phyloP scores from a whole-genome alignment of 2,797 vertebrate genomes.

The Clarias pachynema region DNA sequence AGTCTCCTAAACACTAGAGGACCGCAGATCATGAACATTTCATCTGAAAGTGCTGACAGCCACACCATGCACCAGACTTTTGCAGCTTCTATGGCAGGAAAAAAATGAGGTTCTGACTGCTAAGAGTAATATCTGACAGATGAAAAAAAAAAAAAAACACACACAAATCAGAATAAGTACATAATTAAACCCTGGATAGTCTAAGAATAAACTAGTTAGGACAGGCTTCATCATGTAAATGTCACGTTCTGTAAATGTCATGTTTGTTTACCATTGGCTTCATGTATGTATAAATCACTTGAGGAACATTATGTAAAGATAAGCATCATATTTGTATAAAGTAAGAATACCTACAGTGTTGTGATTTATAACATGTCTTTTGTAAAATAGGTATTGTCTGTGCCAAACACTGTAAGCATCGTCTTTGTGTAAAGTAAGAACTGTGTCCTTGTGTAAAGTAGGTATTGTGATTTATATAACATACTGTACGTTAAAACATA shows the following conservation, averaged over 20 bases:
- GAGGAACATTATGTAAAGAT: too few species aligned
- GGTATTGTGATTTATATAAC: too few species aligned
- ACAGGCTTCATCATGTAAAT: too few species aligned
- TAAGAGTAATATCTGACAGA: background rate
- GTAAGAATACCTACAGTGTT: too few species aligned
- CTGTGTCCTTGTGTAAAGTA: too few species aligned
- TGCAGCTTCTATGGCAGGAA: constrained; percentile 32
- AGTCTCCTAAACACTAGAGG: constrained; percentile 49
- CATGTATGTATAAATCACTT: background rate
- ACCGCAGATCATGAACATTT: constrained; percentile 66
- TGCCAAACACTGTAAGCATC: too few species aligned
- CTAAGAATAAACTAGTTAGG: background rate
- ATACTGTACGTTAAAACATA: too few species aligned
- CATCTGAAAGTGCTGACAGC: constrained; percentile 66
- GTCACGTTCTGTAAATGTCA: background rate
- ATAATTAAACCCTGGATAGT: background rate
- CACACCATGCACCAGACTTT: constrained; percentile 57
- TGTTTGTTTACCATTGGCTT: background rate
- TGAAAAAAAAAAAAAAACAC: background rate
- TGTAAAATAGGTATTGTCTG: too few species aligned
- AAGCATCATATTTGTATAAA: background rate
- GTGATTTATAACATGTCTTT: too few species aligned
- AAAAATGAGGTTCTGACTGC: constrained; percentile 28
- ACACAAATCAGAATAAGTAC: background rate
- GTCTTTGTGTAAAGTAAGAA: too few species aligned